Percentiles rank a stretch among this genome's conserved stretches.
These are phyloP conservation scores for Euplagia quadripunctaria DNA, from an alignment of 2,888 invertebrate species.

Conservation along the genomic window DNA sequence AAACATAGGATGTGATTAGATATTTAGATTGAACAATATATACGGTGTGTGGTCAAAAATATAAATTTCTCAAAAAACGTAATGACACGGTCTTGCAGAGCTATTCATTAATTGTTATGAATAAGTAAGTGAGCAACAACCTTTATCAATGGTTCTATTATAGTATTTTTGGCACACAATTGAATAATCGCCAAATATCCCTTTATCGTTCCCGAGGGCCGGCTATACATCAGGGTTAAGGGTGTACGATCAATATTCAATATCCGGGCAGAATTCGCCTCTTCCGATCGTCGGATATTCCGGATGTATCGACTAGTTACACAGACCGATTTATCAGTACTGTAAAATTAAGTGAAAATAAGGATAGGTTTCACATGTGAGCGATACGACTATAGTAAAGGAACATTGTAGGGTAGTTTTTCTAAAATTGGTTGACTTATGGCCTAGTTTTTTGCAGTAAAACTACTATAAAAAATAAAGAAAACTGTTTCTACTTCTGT, in stretches of 20 bases:
- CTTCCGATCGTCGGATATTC: constrained; percentile 81
- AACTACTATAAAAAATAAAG: neutral
- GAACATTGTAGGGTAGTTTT: neutral
- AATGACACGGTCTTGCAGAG: neutral
- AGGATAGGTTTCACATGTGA: constrained; percentile 22
- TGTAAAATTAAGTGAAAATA: constrained; percentile 38
- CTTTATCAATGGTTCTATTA: constrained; percentile 43
- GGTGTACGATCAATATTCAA: constrained; percentile 86
- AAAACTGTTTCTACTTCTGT: neutral
- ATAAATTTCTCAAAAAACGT: neutral
- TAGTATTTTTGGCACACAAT: constrained; percentile 63
- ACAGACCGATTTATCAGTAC: constrained; percentile 62
- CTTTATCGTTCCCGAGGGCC: constrained; percentile 74
- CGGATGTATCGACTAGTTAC: constrained; percentile 72
- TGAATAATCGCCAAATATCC: constrained; percentile 78
- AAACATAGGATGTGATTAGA: neutral
- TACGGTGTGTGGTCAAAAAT: neutral
- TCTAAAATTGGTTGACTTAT: neutral
- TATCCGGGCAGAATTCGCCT: constrained; percentile 84
- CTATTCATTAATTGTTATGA: neutral
- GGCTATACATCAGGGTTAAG: constrained; percentile 84
- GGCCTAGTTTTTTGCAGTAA: no score
- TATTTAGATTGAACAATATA: neutral
- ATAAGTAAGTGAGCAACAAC: constrained; percentile 27
- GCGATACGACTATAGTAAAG: neutral